Percentiles rank a stretch among this genome's conserved stretches.
These are phyloP conservation scores for Cylloceria caligata DNA, from an alignment of 2,888 invertebrate species.

Conservation along the genomic window DNA sequence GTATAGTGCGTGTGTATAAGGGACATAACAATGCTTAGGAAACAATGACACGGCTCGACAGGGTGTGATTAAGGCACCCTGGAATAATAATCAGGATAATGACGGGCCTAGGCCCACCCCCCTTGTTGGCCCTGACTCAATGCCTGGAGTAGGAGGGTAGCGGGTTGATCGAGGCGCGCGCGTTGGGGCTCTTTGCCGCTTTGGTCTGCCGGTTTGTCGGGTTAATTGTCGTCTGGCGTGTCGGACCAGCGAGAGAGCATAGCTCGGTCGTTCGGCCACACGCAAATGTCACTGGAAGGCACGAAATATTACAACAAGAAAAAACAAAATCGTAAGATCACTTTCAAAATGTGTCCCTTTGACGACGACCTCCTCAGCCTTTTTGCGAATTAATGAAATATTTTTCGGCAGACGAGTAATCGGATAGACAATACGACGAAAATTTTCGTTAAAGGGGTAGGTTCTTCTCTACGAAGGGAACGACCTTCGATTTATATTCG, in stretches of 20 bases:
- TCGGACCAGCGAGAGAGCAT: slow-evolving; percentile 71
- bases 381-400: slow-evolving; percentile 26
- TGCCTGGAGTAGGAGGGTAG: slow-evolving; percentile 64
- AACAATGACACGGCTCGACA: slow-evolving; percentile 80
- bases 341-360: slow-evolving; percentile 47
- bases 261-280: slow-evolving; percentile 76
- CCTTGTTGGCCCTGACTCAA: slow-evolving; percentile 59
- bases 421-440: background rate
- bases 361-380: background rate
- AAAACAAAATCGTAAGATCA: slow-evolving; percentile 22
- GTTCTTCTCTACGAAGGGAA: background rate
- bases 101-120: slow-evolving; percentile 81
- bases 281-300: slow-evolving; percentile 82
- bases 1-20: slow-evolving; percentile 12
- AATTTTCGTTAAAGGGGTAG: background rate
- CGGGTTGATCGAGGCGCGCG: slow-evolving; percentile 55
- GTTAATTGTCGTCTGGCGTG: slow-evolving; percentile 84
- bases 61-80: slow-evolving; percentile 81
- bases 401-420: background rate
- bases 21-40: slow-evolving; percentile 76
- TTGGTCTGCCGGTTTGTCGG: slow-evolving; percentile 76
- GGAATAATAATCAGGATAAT: slow-evolving; percentile 83
- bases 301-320: slow-evolving; percentile 66
- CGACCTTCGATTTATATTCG: slow-evolving; percentile 32
- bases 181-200: slow-evolving; percentile 57